Percentiles rank a stretch among this genome's conserved stretches.
Conservation (phyloP, 2,888 invertebrate genomes). For the Ectemnius cavifrons region DNA sequence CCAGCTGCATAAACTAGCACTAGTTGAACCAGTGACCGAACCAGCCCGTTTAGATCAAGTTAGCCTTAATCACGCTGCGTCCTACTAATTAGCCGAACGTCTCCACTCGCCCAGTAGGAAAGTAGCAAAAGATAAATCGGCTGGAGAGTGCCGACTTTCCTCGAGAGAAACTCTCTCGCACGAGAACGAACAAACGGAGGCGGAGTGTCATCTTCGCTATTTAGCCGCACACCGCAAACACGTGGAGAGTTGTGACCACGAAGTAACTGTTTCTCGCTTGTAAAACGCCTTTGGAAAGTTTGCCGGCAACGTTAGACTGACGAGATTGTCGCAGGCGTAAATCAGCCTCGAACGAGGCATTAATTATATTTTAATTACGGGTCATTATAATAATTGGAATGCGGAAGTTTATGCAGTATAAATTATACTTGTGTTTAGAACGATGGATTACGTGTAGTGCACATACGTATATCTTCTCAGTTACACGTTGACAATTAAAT, state of each 20-base stretch:
- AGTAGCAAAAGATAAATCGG: background rate
- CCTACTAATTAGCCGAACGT: conserved; percentile 66
- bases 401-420: too few species aligned
- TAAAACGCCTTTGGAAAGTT: conserved; percentile 6
- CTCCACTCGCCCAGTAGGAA: conserved; percentile 6
- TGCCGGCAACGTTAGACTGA: too few species aligned
- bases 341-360: too few species aligned
- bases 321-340: too few species aligned
- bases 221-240: conserved; percentile 4
- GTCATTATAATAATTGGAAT: too few species aligned
- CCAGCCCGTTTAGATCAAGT: conserved; percentile 58
- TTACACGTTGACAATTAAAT: too few species aligned
- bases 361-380: too few species aligned
- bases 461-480: too few species aligned
- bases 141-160: too few species aligned
- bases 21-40: conserved; percentile 52
- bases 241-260: background rate
- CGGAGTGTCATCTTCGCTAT: background rate
- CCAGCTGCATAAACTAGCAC: conserved; percentile 18
- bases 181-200: background rate
- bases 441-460: too few species aligned
- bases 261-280: conserved; percentile 1
- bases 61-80: conserved; percentile 66
- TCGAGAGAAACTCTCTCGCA: too few species aligned
- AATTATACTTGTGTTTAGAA: too few species aligned